Evolutionary conservation across 1,140 invertebrate genomes (phyloP).

Genomic region (Drosophila takahashii): DNA sequence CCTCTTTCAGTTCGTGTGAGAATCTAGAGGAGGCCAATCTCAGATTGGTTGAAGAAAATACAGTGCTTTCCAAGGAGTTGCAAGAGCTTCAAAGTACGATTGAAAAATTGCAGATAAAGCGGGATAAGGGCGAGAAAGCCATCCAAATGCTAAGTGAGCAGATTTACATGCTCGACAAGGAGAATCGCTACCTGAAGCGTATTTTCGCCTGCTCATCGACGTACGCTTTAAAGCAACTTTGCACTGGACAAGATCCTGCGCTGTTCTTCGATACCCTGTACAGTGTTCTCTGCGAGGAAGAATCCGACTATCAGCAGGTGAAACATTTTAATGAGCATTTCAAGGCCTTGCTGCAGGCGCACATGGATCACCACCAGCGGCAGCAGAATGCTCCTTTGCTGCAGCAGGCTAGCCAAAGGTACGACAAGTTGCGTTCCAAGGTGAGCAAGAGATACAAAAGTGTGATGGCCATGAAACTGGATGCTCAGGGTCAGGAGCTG

Average conservation of each 20-base stretch:
- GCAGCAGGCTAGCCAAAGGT: conserved; percentile 22
- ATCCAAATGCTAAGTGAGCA: background rate
- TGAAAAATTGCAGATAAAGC: background rate
- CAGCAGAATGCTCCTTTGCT: conserved; percentile 8
- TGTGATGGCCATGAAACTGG: conserved; percentile 12
- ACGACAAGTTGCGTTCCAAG: conserved; percentile 25
- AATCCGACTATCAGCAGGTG: conserved; percentile 3
- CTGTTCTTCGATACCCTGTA: conserved; percentile 43
- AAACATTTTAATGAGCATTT: conserved; percentile 34
- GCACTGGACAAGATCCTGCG: background rate
- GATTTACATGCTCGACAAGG: conserved; percentile 13
- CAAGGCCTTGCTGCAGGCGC: conserved; percentile 7
- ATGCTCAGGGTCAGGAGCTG: conserved; percentile 35
- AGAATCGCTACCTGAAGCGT: conserved; percentile 40
- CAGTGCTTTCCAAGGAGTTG: conserved; percentile 11
- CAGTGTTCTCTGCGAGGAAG: conserved; percentile 22
- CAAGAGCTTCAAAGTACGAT: conserved; percentile 10
- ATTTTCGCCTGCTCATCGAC: conserved; percentile 32
- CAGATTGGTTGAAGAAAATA: conserved; percentile 23
- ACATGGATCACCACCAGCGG: conserved; percentile 12
- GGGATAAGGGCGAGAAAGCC: background rate
- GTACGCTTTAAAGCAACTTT: conserved; percentile 30
- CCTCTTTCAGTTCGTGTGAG: background rate
- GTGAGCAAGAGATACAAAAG: conserved; percentile 31
- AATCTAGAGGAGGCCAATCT: conserved; percentile 9